phyloP scores from a whole-genome alignment of 2,888 invertebrate genomes.

The Patella pellucida region DNA sequence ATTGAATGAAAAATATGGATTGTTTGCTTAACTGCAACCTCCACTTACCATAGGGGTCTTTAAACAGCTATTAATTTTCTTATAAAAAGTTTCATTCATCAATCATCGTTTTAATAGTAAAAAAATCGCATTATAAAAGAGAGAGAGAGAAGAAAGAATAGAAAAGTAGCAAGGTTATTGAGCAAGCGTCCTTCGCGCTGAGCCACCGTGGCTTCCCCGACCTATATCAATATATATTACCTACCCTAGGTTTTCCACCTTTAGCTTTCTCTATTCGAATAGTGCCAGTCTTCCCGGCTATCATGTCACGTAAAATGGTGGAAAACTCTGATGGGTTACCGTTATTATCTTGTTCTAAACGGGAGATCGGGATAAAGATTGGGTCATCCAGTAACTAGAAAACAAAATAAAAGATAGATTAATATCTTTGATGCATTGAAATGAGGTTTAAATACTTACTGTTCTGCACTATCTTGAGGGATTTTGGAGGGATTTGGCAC shows the following conservation, averaged over 20 bases:
- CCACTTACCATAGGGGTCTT: no score
- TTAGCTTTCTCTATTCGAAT: slow-evolving; percentile 53
- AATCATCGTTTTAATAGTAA: no score
- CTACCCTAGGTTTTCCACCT: slow-evolving; percentile 56
- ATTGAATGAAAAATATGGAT: no score
- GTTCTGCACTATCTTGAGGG: no score
- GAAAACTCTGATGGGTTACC: slow-evolving; percentile 68
- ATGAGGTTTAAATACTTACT: no score
- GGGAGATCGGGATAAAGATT: slow-evolving; percentile 70
- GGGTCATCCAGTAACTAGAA: slow-evolving; percentile 70
- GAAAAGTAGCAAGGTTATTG: slow-evolving; percentile 27
- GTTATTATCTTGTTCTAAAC: slow-evolving; percentile 67
- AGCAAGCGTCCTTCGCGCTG: slow-evolving; percentile 14
- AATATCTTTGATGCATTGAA: no score
- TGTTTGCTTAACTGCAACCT: no score
- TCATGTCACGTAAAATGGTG: slow-evolving; percentile 64
- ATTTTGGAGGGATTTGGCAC: no score
- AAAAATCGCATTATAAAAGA: no score
- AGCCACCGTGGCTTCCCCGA: neutral
- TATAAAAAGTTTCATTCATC: no score
- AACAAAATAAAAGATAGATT: slow-evolving; percentile 7
- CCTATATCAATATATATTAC: neutral
- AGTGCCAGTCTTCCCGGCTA: slow-evolving; percentile 58
- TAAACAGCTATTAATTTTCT: no score
- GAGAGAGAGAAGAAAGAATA: no score